Evolutionary conservation across 1,140 invertebrate species (phyloP), one percentile per base, ranked within the genome.

Genomic region (Scaptomyza montana): DNA sequence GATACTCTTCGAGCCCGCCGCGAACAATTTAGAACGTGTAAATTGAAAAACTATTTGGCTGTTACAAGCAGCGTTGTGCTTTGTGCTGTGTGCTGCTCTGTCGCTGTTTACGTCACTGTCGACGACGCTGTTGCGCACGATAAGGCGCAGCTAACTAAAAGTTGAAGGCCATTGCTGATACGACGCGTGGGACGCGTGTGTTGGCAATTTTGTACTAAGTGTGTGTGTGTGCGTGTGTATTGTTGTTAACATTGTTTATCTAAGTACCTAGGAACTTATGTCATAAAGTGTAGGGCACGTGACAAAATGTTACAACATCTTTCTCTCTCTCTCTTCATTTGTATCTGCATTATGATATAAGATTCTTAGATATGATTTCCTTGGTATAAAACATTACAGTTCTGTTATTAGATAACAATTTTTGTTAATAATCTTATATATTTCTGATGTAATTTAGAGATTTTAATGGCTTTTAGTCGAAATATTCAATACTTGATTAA

Each of bases 121-220:
- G 33, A 28, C 81, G 72, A 64, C 79, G 79, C 71, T 59, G 82
- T 19, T 45, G 69, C 84, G 84, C 65, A 89, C 84, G 84, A 89
- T 89, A 89, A 89, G 79, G 77, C 82, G 75, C 73, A 64, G 75
- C 80, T 72, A 89, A 84, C 85, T 77, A 74, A 84, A 89, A 89
- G 84, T 89, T 89, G 84, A 89, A 89, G 84, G 84, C 84, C 84
- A 89, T 89, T 84, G 78, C 85, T 87, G 84, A 87, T 87, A 87
- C 79, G 84, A 64, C 78, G 82, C 61, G 78, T 86, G 84, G 64
- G 78, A 76, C 81, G 57, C 80, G 75, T 66, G 68, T 79, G 73
- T 54, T 65, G 69, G 53, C 50, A 60, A 47, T 46, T 33, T 33
- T 60, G 33, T 45, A n/a, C n/a, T n/a, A n/a, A n/a, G 45, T 46